These are phyloP conservation scores for Chrysolina haemoptera DNA, from an alignment of 2,888 invertebrate genomes.

Conservation along the genomic window DNA sequence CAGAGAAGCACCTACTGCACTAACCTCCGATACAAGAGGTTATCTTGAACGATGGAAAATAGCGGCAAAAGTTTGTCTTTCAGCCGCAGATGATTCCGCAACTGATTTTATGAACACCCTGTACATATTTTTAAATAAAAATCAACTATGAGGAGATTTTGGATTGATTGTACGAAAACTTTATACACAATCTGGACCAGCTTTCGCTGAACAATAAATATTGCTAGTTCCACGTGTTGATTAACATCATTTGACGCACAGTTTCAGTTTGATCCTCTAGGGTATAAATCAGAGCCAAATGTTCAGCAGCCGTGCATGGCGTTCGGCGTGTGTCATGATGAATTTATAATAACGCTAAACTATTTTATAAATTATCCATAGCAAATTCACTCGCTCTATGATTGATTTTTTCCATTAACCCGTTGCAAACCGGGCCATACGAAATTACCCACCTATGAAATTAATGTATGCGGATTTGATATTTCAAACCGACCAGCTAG, in stretches of 20 bases:
- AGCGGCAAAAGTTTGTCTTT: too few species aligned
- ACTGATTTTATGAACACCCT: too few species aligned
- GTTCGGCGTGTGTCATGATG: slow-evolving; percentile 40
- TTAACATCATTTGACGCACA: slow-evolving; percentile 28
- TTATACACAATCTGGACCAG: too few species aligned
- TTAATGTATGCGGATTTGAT: slow-evolving; percentile 54
- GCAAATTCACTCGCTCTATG: slow-evolving; percentile 31
- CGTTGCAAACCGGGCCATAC: slow-evolving; percentile 42
- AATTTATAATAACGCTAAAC: slow-evolving; percentile 40
- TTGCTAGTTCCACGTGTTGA: slow-evolving; percentile 14
- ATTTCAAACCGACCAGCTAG: slow-evolving; percentile 50
- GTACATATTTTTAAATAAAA: too few species aligned
- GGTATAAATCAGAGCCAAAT: slow-evolving; percentile 42
- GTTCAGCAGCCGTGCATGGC: slow-evolving; percentile 36
- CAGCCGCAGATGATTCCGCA: too few species aligned
- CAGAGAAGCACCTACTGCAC: too few species aligned
- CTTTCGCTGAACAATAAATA: too few species aligned
- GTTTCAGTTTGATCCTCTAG: slow-evolving; percentile 42
- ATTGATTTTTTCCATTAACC: slow-evolving; percentile 45
- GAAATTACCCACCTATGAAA: slow-evolving; percentile 57
- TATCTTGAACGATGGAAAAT: too few species aligned
- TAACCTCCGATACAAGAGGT: too few species aligned
- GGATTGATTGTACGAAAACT: too few species aligned
- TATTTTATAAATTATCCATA: slow-evolving; percentile 41
- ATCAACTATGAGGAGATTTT: too few species aligned